A percentile compares a stretch with the other conserved stretches of the same genome.
phyloP scores from a whole-genome alignment of 2,797 vertebrate genomes.

The Eleutherodactylus coqui region DNA sequence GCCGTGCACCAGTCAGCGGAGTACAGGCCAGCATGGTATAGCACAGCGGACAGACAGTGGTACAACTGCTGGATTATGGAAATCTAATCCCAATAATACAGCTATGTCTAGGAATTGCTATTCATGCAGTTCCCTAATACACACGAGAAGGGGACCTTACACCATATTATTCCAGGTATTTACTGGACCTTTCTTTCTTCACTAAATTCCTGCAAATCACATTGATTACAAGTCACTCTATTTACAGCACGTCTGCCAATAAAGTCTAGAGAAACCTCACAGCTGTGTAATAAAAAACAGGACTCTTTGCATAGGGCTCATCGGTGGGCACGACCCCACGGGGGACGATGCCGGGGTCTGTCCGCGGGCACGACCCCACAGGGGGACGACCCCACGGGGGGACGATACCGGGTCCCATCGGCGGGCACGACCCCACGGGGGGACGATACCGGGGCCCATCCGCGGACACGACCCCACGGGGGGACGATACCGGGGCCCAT shows the following conservation, averaged over 20 bases:
- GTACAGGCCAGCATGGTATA: neutral
- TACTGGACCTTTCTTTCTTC: slow-evolving; percentile 13
- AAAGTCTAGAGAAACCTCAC: slow-evolving; percentile 7
- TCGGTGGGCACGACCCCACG: no score
- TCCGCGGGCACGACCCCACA: no score
- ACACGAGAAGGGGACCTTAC: neutral
- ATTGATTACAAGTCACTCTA: slow-evolving; percentile 41
- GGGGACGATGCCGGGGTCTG: no score
- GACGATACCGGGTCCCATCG: no score
- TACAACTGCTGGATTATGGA: neutral
- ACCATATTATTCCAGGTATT: slow-evolving; percentile 3
- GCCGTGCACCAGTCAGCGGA: neutral
- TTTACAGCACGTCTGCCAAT: slow-evolving; percentile 32
- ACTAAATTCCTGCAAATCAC: slow-evolving; percentile 35
- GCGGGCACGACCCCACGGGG: no score
- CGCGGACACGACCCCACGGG: no score
- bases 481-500: no score
- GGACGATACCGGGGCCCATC: no score
- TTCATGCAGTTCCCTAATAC: neutral
- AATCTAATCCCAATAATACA: neutral
- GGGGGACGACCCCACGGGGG: no score
- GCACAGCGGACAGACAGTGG: neutral
- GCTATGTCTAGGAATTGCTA: neutral
- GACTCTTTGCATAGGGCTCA: neutral
- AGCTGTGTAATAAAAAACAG: neutral